phyloP scores from a whole-genome alignment of 2,113 vertebrate genomes.

The Trochalopteron elliotii region DNA sequence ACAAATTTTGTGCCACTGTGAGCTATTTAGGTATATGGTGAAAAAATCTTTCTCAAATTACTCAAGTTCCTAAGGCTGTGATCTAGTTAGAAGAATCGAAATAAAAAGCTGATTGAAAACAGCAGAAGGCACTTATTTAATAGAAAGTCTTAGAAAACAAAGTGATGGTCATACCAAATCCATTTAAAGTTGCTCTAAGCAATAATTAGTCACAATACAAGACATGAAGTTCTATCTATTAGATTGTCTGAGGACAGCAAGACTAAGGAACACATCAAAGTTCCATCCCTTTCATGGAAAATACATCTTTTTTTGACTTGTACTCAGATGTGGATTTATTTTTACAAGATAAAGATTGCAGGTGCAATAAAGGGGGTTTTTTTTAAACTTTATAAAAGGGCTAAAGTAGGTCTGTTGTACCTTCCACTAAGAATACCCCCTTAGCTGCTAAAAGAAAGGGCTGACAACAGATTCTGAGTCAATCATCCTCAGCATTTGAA shows the following conservation, averaged over 20 bases:
- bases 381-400: not conserved
- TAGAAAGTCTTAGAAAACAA: conserved; percentile 5
- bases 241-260: conserved; percentile 56
- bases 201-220: conserved; percentile 7
- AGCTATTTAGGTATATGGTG: not conserved
- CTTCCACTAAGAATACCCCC: not conserved
- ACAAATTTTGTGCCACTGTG: conserved; percentile 8
- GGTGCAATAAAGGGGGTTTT: not conserved
- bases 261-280: not conserved
- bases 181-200: conserved; percentile 27
- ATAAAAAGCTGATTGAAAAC: conserved; percentile 26
- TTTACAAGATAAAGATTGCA: not conserved
- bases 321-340: not conserved
- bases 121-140: conserved; percentile 68
- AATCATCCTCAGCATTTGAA: not conserved
- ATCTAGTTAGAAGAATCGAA: not conserved
- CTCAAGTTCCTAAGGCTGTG: conserved; percentile 19
- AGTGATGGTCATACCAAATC: conserved; percentile 9
- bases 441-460: not conserved
- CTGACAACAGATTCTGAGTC: not conserved
- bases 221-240: not conserved
- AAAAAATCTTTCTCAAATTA: not conserved
- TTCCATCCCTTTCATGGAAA: not conserved
- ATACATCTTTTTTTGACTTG: not conserved
- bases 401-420: not conserved